Conservation (phyloP, 2,797 vertebrate genomes). For the Neosilurus mollespiculum region DNA sequence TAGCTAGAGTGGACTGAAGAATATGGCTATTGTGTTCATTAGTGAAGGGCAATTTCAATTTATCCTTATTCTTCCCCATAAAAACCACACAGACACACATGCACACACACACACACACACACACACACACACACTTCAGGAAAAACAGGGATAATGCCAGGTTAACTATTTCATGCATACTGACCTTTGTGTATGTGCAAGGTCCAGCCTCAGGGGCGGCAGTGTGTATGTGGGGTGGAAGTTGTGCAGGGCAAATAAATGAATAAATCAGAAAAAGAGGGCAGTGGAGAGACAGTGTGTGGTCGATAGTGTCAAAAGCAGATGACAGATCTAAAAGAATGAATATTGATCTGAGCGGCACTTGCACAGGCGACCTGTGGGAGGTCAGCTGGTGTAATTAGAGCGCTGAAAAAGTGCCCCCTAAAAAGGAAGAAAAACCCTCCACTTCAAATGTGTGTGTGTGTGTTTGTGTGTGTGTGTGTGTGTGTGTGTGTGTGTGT, state of each 20-base stretch:
- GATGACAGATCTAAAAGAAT: conserved; percentile 87
- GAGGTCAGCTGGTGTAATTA: conserved; percentile 82
- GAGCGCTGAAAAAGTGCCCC: conserved; percentile 66
- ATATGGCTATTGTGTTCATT: conserved; percentile 57
- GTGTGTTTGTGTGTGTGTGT: background rate
- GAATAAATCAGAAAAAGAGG: conserved; percentile 71
- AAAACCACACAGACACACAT: conserved; percentile 21
- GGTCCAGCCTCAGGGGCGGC: conserved; percentile 48
- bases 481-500: background rate
- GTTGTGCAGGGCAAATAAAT: conserved; percentile 66
- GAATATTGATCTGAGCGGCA: conserved; percentile 81
- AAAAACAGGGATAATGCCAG: conserved; percentile 54
- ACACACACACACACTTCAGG: conserved; percentile 23
- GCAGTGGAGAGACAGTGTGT: conserved; percentile 67
- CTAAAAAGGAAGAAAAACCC: conserved; percentile 35
- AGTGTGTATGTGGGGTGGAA: conserved; percentile 30
- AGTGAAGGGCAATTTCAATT: conserved; percentile 48
- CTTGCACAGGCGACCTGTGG: conserved; percentile 75
- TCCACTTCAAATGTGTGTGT: conserved; percentile 14
- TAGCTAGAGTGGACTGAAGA: conserved; percentile 62
- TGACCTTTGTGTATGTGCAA: conserved; percentile 48
- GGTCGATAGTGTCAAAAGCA: conserved; percentile 83
- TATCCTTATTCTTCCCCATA: conserved; percentile 26
- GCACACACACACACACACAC: conserved; percentile 2
- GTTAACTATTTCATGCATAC: conserved; percentile 50